phyloP scores from a whole-genome alignment of 2,888 invertebrate genomes.

The Galeopsomyia nigrocyanea region DNA sequence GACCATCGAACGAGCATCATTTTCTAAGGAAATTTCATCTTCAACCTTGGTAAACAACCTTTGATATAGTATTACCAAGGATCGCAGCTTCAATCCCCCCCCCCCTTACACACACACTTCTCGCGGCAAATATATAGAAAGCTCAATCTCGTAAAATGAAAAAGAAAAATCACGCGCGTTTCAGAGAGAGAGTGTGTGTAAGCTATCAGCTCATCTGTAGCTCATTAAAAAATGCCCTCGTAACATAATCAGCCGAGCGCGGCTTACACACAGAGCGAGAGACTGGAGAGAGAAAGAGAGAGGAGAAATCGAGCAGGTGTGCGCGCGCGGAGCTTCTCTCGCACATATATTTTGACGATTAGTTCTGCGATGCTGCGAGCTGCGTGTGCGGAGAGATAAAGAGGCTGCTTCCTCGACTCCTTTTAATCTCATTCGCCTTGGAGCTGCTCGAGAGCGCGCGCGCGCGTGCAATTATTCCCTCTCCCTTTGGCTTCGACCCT shows the following conservation, averaged over 20 bases:
- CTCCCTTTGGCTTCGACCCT: background rate
- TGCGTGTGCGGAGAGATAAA: constrained; percentile 30
- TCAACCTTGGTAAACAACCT: too few species aligned
- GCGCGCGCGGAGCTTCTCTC: background rate
- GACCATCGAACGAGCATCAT: too few species aligned
- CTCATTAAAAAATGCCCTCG: too few species aligned
- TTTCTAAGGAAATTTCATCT: too few species aligned
- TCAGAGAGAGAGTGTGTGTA: too few species aligned
- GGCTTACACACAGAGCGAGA: background rate
- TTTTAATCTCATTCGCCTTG: constrained; percentile 36
- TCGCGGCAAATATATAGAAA: background rate
- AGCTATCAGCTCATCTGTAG: too few species aligned
- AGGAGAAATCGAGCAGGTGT: constrained; percentile 43
- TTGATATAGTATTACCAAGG: too few species aligned
- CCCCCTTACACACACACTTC: too few species aligned
- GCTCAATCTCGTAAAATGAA: background rate
- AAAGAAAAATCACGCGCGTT: background rate
- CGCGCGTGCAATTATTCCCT: constrained; percentile 11
- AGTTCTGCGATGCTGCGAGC: constrained; percentile 50
- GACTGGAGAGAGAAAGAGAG: constrained; percentile 5
- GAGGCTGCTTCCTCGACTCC: constrained; percentile 22
- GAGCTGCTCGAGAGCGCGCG: background rate
- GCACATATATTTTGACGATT: constrained; percentile 58
- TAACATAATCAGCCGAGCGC: constrained; percentile 1
- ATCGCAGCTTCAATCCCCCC: too few species aligned